Conservation (phyloP, 2,113 vertebrate species). For the Tragulus kanchil region DNA sequence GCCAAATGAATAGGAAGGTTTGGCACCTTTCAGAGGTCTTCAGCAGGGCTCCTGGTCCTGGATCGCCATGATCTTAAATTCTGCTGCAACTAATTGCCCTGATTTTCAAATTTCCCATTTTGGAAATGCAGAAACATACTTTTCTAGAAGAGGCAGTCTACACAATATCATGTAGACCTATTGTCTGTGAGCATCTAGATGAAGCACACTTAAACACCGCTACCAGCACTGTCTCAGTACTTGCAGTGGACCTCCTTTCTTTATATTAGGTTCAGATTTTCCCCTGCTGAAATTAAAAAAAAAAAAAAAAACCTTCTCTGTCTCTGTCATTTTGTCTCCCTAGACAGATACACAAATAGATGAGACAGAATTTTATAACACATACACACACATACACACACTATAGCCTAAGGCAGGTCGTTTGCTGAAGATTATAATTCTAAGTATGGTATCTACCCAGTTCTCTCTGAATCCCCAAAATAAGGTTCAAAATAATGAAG, state of each 20-base stretch:
- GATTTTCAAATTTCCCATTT: slow-evolving; percentile 80
- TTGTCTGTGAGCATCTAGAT: neutral
- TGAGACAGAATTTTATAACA: neutral
- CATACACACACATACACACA: neutral
- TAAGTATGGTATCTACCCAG: neutral
- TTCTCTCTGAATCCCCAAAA: neutral
- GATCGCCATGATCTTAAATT: neutral
- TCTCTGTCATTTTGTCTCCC: neutral
- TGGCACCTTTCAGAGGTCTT: slow-evolving; percentile 58
- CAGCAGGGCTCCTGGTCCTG: neutral
- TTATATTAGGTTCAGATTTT: neutral
- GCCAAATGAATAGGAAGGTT: neutral
- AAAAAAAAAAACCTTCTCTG: neutral
- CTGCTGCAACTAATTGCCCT: slow-evolving; percentile 55
- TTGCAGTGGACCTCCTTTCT: neutral
- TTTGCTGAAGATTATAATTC: neutral
- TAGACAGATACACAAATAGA: neutral
- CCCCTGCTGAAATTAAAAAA: neutral
- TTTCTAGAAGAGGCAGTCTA: slow-evolving; percentile 33
- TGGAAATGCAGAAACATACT: slow-evolving; percentile 67
- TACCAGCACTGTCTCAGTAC: accelerated
- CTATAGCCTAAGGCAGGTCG: neutral
- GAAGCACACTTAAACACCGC: neutral
- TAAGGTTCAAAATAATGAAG: slow-evolving; percentile 21
- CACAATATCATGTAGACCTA: neutral